Evolutionary conservation across 2,113 vertebrate species (phyloP).

Genomic region (Seriola aureovittata): DNA sequence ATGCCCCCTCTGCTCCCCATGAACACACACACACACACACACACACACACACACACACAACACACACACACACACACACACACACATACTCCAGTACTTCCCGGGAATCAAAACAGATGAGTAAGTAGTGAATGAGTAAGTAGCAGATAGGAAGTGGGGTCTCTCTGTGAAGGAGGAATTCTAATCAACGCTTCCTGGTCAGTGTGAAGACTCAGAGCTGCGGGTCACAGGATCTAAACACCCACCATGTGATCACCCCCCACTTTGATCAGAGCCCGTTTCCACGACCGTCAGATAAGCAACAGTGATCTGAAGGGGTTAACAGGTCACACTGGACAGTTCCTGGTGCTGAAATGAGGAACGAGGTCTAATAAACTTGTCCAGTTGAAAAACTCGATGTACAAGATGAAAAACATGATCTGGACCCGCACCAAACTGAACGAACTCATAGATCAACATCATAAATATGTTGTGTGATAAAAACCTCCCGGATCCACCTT

Average conservation of each 20-base stretch:
- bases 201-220: neutral
- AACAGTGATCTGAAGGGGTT: neutral
- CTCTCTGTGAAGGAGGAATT: neutral
- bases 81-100: conserved; percentile 29
- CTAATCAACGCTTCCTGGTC: conserved; percentile 10
- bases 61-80: conserved; percentile 38
- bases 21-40: conserved; percentile 40
- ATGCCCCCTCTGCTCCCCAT: conserved; percentile 49
- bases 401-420: too few relatives aligned
- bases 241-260: neutral
- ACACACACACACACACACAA: conserved; percentile 34
- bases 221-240: conserved; percentile 5
- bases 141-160: conserved; percentile 32
- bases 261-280: neutral
- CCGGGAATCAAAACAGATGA: conserved; percentile 21
- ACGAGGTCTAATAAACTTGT: too few relatives aligned
- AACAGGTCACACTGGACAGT: too few relatives aligned
- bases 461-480: too few relatives aligned
- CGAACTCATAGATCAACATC: too few relatives aligned
- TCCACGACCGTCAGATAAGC: neutral
- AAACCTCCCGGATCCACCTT: too few relatives aligned
- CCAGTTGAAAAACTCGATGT: too few relatives aligned
- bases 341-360: too few relatives aligned
- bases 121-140: conserved; percentile 41
- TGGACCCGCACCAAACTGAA: too few relatives aligned